Evolutionary conservation across 30 jellyfish, hydroid and myxozoan species (phyloP), one percentile per base, ranked within the genome.

Genomic region (Mastigias papua): DNA sequence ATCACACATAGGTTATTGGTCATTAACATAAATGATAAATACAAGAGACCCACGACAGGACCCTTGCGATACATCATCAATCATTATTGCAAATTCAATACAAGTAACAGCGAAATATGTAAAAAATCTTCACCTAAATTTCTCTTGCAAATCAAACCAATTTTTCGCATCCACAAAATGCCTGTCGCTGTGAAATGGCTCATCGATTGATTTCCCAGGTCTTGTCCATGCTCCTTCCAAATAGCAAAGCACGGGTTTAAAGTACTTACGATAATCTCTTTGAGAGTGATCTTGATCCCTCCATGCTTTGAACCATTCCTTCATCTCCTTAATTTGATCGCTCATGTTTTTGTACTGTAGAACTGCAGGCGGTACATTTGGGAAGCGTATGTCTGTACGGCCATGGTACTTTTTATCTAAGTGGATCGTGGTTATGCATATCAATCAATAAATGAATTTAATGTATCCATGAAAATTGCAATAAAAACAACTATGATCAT

Each of bases 161-260:
- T 81, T 69, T 46, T 88, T 71, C 10, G 98, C 98, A 77, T 93
- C 98, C 29, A 89, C 91, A 48, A 76, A 82, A 60, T 93, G 98
- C 28, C 98, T 75, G 78, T 93, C 98, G 77, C 98, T 93, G 88
- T 88, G 93, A 73, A 88, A 88, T 0, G 97, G 97, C 30, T 93
- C 98, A 21, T 93, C 98, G 22, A 93, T 58, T 15, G 88, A 54
- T 30, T 80, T 29, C 9, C 94, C 91, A 15, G 97, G 73, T 19
- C 85, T 69, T 35, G 98, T 93, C 98, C 98, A 93, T 1, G 96
- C 98, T 51, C 98, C 98, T 78, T 93, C 98, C 89, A 93, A 63
- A 88, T 93, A 93, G 72, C 98, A 93, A 20, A 93, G 90, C 31
- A 89, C 76, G 0, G 98, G 97, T 60, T 88, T 81, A 93, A 93